Conservation (phyloP, 2,113 vertebrate species). For the Rhegmatorhina hoffmannsi region DNA sequence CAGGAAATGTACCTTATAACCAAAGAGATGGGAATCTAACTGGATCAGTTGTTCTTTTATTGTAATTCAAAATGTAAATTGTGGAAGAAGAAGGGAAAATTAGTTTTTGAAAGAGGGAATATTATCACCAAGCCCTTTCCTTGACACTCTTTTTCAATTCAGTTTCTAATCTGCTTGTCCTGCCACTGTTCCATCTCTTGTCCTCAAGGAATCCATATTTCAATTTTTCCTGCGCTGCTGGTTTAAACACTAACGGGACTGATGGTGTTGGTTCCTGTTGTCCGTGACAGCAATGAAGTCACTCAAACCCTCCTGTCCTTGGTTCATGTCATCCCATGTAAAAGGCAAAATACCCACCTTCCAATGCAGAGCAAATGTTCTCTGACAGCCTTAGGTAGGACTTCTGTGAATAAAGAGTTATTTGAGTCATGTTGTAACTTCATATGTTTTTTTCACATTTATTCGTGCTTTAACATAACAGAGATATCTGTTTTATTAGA, state of each 20-base stretch:
- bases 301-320: not conserved
- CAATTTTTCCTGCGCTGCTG: not conserved
- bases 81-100: not conserved
- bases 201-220: not conserved
- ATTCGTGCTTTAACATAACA: not conserved
- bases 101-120: not conserved
- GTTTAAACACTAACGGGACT: not conserved
- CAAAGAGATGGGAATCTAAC: not conserved
- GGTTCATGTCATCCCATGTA: not conserved
- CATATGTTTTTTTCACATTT: not conserved
- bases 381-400: not conserved
- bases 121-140: not conserved
- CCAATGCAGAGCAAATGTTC: not conserved
- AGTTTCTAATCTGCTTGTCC: not conserved
- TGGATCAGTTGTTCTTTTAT: not conserved
- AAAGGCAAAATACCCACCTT: not conserved
- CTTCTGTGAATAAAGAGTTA: not conserved
- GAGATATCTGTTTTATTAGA: not conserved
- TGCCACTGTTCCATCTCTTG: not conserved
- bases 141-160: not conserved
- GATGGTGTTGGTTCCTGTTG: not conserved
- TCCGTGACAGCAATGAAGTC: not conserved
- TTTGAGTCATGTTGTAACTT: not conserved
- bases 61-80: not conserved
- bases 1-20: not conserved